phyloP scores from a whole-genome alignment of 1,140 invertebrate genomes.

The Drosophila orosa region DNA sequence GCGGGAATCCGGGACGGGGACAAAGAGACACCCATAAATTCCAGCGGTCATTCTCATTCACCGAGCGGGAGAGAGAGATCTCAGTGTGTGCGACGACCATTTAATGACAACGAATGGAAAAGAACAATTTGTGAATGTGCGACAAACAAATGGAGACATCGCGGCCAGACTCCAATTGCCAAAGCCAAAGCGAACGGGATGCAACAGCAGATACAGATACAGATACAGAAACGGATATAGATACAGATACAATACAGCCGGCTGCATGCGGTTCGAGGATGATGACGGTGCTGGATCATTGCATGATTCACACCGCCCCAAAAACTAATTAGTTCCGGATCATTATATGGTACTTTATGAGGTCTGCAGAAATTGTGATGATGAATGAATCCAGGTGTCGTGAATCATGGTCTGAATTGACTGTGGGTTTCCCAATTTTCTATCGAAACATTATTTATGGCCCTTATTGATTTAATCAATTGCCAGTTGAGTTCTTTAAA shows the following conservation, averaged over 20 bases:
- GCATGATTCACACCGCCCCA: conserved; percentile 4
- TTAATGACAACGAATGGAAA: conserved; percentile 80
- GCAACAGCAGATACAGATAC: conserved; percentile 25
- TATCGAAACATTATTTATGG: neutral
- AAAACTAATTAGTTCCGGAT: conserved; percentile 21
- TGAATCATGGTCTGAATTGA: neutral
- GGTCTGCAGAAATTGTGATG: neutral
- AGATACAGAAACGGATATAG: neutral
- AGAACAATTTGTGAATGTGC: conserved; percentile 80
- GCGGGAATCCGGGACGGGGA: conserved; percentile 7
- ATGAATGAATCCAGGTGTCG: neutral
- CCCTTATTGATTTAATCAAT: neutral
- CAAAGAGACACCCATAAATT: conserved; percentile 74
- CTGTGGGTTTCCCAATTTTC: neutral
- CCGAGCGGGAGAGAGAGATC: neutral
- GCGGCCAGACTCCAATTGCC: conserved; percentile 78
- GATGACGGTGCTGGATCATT: conserved; percentile 1
- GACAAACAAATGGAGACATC: conserved; percentile 81
- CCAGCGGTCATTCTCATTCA: conserved; percentile 68
- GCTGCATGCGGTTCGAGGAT: neutral
- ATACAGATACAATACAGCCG: neutral
- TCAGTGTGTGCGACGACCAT: conserved; percentile 45
- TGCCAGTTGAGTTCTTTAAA: neutral
- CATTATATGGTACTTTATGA: conserved; percentile 9
- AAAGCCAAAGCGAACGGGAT: conserved; percentile 25